Conservation (phyloP, 2,797 vertebrate genomes). For the Chromis chromis region DNA sequence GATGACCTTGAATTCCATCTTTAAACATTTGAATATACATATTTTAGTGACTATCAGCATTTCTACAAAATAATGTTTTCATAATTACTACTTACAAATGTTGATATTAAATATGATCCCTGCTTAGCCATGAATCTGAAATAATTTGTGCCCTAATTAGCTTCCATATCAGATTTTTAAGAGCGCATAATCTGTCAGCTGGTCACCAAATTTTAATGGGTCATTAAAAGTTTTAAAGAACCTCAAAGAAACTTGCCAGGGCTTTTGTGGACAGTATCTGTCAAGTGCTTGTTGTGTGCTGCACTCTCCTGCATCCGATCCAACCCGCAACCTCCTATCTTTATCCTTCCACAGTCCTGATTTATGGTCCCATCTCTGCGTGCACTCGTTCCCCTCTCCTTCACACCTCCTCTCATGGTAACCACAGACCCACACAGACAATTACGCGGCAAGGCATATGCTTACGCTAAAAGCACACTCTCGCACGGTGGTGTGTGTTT, state of each 20-base stretch:
- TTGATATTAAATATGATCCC: neutral
- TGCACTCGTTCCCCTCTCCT: conserved; percentile 48
- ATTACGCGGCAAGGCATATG: conserved; percentile 53
- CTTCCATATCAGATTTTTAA: neutral
- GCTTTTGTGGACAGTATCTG: conserved; percentile 27
- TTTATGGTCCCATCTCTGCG: conserved; percentile 65
- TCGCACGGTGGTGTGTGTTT: conserved; percentile 25
- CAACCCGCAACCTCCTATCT: conserved; percentile 56
- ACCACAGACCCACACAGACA: conserved; percentile 55
- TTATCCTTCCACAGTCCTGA: conserved; percentile 59
- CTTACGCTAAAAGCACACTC: conserved; percentile 60
- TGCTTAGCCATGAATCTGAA: neutral
- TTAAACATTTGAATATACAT: no score
- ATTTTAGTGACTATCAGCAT: no score
- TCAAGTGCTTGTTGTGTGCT: conserved; percentile 17
- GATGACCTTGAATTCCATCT: no score
- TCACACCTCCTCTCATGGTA: conserved; percentile 41
- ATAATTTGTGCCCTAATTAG: conserved; percentile 1
- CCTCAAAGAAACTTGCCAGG: conserved; percentile 6
- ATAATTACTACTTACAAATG: no score
- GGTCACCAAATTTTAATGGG: conserved; percentile 9
- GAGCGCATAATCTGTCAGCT: neutral
- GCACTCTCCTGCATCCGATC: conserved; percentile 31
- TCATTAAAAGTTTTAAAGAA: conserved; percentile 23
- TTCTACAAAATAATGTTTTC: no score